Conservation (phyloP, 2,797 vertebrate species). For the Enteromius mattozi region DNA sequence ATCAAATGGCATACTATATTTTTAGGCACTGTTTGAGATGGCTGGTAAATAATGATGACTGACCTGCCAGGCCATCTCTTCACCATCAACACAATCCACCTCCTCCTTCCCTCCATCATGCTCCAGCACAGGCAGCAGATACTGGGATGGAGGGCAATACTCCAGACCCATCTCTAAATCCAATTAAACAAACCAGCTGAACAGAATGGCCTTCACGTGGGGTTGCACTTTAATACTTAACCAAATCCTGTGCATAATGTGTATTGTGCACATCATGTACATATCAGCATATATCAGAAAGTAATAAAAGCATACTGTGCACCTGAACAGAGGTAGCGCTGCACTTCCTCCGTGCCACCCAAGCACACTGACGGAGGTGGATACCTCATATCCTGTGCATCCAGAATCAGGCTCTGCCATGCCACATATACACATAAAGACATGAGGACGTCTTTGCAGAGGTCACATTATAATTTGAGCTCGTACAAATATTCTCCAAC, state of each 20-base stretch:
- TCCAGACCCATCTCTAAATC: conserved; percentile 85
- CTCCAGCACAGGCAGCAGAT: conserved; percentile 84
- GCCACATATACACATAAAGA: conserved; percentile 46
- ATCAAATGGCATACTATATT: not conserved
- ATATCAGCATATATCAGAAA: not conserved
- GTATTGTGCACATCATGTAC: not conserved
- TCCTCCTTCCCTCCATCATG: conserved; percentile 69
- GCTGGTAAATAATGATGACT: conserved; percentile 13
- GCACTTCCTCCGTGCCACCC: conserved; percentile 85
- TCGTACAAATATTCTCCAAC: not conserved
- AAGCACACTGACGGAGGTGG: conserved; percentile 83
- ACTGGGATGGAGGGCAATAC: conserved; percentile 90
- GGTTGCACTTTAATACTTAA: not conserved
- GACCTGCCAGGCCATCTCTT: conserved; percentile 87
- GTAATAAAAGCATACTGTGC: not conserved
- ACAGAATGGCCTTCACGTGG: not conserved
- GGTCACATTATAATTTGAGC: not conserved
- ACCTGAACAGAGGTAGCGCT: conserved; percentile 90
- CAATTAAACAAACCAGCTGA: not conserved
- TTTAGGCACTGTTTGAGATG: not conserved
- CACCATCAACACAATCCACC: conserved; percentile 66
- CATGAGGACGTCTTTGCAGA: not conserved
- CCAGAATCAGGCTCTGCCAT: conserved; percentile 84
- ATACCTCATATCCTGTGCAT: conserved; percentile 83
- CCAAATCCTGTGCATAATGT: not conserved